A percentile compares a stretch with the other conserved stretches of the same genome.
Conservation (phyloP, 2,888 invertebrate species). For the Aquatica leii region DNA sequence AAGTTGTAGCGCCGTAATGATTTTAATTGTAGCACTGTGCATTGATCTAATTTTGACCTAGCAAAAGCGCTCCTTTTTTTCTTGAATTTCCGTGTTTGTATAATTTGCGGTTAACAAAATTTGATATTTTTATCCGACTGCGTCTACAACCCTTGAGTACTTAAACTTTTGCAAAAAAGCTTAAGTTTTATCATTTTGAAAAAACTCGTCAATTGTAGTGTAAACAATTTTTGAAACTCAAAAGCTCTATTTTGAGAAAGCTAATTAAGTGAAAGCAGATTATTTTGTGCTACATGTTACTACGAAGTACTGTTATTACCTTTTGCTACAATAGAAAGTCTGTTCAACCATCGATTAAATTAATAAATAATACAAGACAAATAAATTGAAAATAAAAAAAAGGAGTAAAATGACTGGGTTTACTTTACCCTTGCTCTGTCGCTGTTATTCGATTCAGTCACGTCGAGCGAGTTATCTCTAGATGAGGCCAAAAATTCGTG, state of each 20-base stretch:
- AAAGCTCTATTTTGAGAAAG: constrained; percentile 19
- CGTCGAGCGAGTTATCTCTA: constrained; percentile 67
- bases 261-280: constrained; percentile 29
- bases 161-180: constrained; percentile 22
- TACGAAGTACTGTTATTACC: constrained; percentile 26
- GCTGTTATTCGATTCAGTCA: constrained; percentile 65
- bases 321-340: constrained; percentile 30
- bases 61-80: too few relatives aligned
- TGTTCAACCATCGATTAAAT: constrained; percentile 29
- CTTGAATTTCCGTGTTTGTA: too few relatives aligned
- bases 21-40: constrained; percentile 26
- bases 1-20: constrained; percentile 17
- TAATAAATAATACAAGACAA: constrained; percentile 28
- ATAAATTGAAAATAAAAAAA: constrained; percentile 29
- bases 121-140: too few relatives aligned
- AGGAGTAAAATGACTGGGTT: constrained; percentile 24
- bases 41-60: not conserved
- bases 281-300: constrained; percentile 29
- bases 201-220: constrained; percentile 1
- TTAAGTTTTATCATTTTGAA: constrained; percentile 16
- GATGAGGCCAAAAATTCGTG: constrained; percentile 79
- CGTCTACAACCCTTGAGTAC: constrained; percentile 18
- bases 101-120: too few relatives aligned
- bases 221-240: not conserved
- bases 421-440: constrained; percentile 73